Percentiles rank a stretch among this genome's conserved stretches.
These are phyloP conservation scores for Agriopis aurantiaria DNA, from an alignment of 2,888 invertebrate species.

Conservation along the genomic window DNA sequence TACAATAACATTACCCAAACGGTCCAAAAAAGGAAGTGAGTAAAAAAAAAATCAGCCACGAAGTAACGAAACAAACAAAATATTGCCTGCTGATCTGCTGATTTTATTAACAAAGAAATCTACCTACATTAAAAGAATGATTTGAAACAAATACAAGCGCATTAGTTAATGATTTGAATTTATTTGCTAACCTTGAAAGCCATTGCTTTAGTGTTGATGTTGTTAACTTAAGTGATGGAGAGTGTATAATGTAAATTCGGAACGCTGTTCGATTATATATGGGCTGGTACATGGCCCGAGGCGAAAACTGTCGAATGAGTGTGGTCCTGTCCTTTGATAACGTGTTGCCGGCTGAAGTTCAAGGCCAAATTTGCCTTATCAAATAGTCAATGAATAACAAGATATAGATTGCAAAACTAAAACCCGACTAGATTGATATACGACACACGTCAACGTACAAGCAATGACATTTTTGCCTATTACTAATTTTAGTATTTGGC, in stretches of 20 bases:
- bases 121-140: neutral
- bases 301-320: conserved; percentile 23
- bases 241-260: conserved; percentile 36
- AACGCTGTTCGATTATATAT: conserved; percentile 42
- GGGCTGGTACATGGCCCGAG: conserved; percentile 31
- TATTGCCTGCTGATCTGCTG: no score
- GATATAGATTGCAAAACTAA: neutral
- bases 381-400: neutral
- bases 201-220: conserved; percentile 41
- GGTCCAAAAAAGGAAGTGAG: neutral
- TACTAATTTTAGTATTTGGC: no score
- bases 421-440: neutral
- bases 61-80: neutral
- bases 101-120: neutral
- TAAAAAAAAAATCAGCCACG: neutral
- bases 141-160: neutral
- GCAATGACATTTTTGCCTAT: no score
- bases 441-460: no score
- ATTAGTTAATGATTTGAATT: neutral
- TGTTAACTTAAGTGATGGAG: conserved; percentile 34
- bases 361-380: neutral
- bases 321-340: conserved; percentile 5
- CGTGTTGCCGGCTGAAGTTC: conserved; percentile 9
- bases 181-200: conserved; percentile 46
- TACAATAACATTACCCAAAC: neutral